Evolutionary conservation across 2,113 vertebrate genomes (phyloP).

Genomic region (Chaetodon auriga): DNA sequence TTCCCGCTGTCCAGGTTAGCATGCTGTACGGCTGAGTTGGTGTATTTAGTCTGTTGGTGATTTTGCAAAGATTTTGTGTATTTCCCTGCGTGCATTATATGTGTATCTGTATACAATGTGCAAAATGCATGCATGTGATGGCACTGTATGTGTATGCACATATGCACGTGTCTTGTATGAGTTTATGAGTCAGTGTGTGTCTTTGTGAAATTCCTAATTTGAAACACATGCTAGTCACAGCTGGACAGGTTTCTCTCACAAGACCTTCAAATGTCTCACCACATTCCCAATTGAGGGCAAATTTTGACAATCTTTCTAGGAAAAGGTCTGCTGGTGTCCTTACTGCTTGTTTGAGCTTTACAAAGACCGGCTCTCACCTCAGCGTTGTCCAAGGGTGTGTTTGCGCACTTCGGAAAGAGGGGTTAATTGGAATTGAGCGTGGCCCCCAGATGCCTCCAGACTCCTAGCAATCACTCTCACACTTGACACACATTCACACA

Average conservation of each 20-base stretch:
- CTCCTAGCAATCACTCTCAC: constrained; percentile 61
- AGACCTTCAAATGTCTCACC: constrained; percentile 78
- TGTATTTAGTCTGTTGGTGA: background rate
- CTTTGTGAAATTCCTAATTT: constrained; percentile 74
- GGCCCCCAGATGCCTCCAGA: constrained; percentile 73
- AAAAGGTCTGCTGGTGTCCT: constrained; percentile 34
- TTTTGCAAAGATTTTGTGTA: background rate
- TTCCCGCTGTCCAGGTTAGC: constrained; percentile 13
- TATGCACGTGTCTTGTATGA: constrained; percentile 31
- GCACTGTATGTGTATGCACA: constrained; percentile 14
- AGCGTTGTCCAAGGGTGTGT: constrained; percentile 54
- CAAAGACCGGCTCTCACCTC: constrained; percentile 56
- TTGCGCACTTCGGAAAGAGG: constrained; percentile 64
- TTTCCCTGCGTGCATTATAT: background rate
- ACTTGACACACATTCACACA: constrained; percentile 48
- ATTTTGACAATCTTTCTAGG: constrained; percentile 67
- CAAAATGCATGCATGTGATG: constrained; percentile 22
- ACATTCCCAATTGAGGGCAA: constrained; percentile 65
- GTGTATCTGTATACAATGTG: background rate
- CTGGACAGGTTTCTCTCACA: constrained; percentile 74
- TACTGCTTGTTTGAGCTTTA: constrained; percentile 49
- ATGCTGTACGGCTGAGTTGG: background rate
- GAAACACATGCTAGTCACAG: constrained; percentile 79
- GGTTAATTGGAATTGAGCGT: constrained; percentile 78
- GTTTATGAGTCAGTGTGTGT: constrained; percentile 56